Evolutionary conservation across 2,113 vertebrate genomes (phyloP), one percentile per base, ranked within the genome.

Genomic region (Numenius arquata): DNA sequence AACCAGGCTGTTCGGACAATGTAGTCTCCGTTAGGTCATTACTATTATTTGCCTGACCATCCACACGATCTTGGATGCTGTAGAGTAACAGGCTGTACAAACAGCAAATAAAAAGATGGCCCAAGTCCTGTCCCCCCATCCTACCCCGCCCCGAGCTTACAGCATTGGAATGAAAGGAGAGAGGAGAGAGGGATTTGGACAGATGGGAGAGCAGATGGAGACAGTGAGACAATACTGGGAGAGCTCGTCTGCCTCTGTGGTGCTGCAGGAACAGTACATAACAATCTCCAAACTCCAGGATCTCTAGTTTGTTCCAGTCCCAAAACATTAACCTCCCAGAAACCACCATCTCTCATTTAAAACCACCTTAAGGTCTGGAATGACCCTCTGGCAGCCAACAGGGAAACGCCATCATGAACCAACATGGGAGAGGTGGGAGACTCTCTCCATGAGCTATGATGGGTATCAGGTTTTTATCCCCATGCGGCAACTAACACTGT

Each of bases 191-290:
- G 47, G 67, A 55, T 87, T 59, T 59, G 73, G 67, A 84, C 94
- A 93, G 94, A 88, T 93, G 94, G 94, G 40, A 80, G 78, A 93
- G 87, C 90, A 95, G 87, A 95, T 95, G 94, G 94, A 88, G 75
- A 11, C 73, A 70, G 50, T 79, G 90, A 93, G 83, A 66, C 90
- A 90, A 79, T 79, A 5, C 73, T 56, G 56, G 62, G 83, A 91
- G 91, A 62, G 68, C 88, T 76, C 5, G 0, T 62, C 76, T 70
- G 86, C 50, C 56, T 74, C 85, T 34, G 27, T 32, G 67, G 81
- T 70, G 55, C 80, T 70, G 32, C 71, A 48, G 89, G 89, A 89
- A 85, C 94, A 82, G 88, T 25, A 82, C 66, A 22, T 25, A 15
- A 74, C 16, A 48, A 75, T 26, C 82, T 74, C 67, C 55, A 79